Conservation (phyloP, 1,140 invertebrate genomes). For the Campodea augens region DNA sequence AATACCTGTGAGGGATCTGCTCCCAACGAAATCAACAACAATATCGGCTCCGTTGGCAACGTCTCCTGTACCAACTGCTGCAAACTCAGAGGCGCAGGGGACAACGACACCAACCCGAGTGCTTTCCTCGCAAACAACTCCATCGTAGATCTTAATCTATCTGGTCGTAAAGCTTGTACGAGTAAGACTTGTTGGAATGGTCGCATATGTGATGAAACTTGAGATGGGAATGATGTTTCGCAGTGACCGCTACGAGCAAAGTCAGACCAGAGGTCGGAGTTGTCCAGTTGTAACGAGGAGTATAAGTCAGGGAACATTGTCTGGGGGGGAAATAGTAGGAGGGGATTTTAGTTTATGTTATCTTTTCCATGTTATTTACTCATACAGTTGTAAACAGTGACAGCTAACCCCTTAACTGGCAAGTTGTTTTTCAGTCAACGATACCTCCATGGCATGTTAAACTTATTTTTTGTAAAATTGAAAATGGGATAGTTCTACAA, state of each 20-base stretch:
- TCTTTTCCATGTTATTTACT: no score
- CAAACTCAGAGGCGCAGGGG: constrained; percentile 38
- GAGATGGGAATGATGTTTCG: constrained; percentile 33
- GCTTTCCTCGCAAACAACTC: constrained; percentile 44
- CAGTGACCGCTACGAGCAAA: constrained; percentile 39
- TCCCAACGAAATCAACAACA: constrained; percentile 53
- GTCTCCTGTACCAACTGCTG: constrained; percentile 37
- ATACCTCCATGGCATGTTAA: no score
- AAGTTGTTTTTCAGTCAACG: no score
- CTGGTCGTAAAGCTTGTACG: constrained; percentile 61
- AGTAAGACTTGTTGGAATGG: constrained; percentile 70
- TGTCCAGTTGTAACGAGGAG: constrained; percentile 36
- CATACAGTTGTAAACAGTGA: no score
- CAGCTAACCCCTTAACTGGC: no score
- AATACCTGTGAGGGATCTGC: constrained; percentile 70
- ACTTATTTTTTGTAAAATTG: no score
- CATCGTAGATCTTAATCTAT: constrained; percentile 52
- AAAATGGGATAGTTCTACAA: no score
- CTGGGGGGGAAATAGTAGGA: constrained; percentile 19
- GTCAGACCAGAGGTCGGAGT: constrained; percentile 39
- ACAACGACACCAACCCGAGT: constrained; percentile 43
- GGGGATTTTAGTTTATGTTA: no score
- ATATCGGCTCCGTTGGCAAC: constrained; percentile 39
- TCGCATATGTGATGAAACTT: constrained; percentile 33
- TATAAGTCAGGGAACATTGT: constrained; percentile 39